A percentile compares a stretch with the other conserved stretches of the same genome.
These are phyloP conservation scores for Trachelus tabidus DNA, from an alignment of 2,888 invertebrate genomes.

Conservation along the genomic window DNA sequence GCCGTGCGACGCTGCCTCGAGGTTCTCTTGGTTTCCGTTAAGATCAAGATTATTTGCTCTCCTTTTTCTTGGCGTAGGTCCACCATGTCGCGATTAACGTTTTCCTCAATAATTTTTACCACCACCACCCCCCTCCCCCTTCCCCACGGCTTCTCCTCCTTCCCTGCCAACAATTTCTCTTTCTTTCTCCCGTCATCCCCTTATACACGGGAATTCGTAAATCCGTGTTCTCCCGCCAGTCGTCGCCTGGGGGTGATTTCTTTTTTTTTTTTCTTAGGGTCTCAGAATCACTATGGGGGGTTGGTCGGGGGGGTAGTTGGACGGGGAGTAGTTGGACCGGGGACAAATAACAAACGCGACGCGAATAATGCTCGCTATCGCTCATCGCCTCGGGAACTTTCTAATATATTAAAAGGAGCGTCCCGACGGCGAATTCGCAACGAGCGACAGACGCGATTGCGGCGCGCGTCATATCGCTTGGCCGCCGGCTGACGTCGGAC, in stretches of 20 bases:
- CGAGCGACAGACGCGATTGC: not conserved
- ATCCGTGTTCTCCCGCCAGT: not conserved
- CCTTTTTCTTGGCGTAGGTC: not conserved
- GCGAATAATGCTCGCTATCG: not conserved
- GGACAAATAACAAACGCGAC: not conserved
- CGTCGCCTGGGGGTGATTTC: not conserved
- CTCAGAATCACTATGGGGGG: not conserved
- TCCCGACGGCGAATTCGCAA: not conserved
- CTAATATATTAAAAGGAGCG: not conserved
- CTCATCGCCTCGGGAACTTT: not conserved
- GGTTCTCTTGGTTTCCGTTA: not conserved
- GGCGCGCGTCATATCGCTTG: not conserved
- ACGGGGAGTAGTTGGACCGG: not conserved
- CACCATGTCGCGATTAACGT: not conserved
- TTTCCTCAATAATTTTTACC: not conserved
- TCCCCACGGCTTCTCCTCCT: too few species aligned
- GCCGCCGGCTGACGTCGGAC: not conserved
- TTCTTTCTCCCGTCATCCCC: not conserved
- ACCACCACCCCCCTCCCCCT: rapidly evolving
- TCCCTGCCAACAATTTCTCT: not conserved
- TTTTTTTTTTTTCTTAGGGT: not conserved
- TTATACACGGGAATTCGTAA: not conserved
- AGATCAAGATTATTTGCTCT: not conserved
- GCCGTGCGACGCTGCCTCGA: not conserved
- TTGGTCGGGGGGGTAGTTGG: not conserved